Evolutionary conservation across 2,113 vertebrate species (phyloP).

Genomic region (Epinephelus moara): DNA sequence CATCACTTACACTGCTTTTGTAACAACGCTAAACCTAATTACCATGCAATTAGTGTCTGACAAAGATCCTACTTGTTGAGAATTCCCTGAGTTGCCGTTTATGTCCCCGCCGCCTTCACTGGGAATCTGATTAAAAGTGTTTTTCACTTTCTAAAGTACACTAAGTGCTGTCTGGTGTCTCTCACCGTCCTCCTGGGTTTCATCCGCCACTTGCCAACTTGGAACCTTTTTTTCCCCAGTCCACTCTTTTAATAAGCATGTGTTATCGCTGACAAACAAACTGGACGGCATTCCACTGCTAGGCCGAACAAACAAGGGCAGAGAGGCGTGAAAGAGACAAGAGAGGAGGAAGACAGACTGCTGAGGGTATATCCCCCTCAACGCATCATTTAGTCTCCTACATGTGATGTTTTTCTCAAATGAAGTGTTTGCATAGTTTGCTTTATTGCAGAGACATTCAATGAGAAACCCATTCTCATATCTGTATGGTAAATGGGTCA

Average conservation of each 20-base stretch:
- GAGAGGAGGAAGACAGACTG: neutral
- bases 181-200: constrained; percentile 11
- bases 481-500: no score
- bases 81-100: constrained; percentile 18
- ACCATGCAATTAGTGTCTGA: constrained; percentile 42
- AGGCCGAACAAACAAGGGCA: constrained; percentile 9
- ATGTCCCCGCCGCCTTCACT: constrained; percentile 10
- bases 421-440: neutral
- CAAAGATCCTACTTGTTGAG: constrained; percentile 32
- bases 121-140: constrained; percentile 13
- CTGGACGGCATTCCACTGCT: constrained; percentile 17
- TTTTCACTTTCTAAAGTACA: neutral
- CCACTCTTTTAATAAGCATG: constrained; percentile 32
- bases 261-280: constrained; percentile 44
- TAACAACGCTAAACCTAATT: constrained; percentile 20
- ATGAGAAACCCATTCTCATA: neutral
- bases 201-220: constrained; percentile 21
- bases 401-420: neutral
- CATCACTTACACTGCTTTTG: neutral
- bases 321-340: constrained; percentile 11
- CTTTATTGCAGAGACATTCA: neutral
- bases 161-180: constrained; percentile 26
- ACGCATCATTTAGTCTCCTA: neutral
- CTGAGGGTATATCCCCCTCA: neutral
- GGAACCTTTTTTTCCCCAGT: constrained; percentile 4